Conservation (phyloP, 2,113 vertebrate genomes). For the Sapayoa aenigma region DNA sequence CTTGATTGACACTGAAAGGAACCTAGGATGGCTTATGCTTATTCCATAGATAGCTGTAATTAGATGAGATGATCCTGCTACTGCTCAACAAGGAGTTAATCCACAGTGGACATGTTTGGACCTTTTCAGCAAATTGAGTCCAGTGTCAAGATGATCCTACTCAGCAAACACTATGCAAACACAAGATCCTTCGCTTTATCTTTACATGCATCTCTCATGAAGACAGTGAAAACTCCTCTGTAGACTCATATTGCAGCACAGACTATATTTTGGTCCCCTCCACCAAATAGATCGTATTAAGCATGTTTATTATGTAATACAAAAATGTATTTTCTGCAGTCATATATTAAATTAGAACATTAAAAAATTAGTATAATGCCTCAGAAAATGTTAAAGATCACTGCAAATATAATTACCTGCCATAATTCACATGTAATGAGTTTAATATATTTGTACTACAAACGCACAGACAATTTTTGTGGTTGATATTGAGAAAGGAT, state of each 20-base stretch:
- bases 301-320: not conserved
- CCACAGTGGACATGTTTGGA: no score
- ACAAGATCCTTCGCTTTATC: not conserved
- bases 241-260: not conserved
- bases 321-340: not conserved
- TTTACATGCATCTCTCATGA: not conserved
- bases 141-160: not conserved
- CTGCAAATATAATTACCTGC: not conserved
- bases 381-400: not conserved
- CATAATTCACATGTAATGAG: not conserved
- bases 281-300: not conserved
- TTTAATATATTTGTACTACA: not conserved
- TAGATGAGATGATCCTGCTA: not conserved
- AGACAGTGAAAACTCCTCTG: not conserved
- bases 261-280: not conserved
- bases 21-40: not conserved
- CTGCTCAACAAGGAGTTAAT: no score
- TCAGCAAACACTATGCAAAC: not conserved
- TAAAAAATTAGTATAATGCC: not conserved
- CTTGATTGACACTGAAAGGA: not conserved
- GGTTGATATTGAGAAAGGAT: not conserved
- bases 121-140: no score
- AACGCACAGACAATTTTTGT: not conserved
- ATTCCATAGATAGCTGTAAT: not conserved
- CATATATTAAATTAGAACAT: not conserved